Conservation (phyloP, 2,888 invertebrate species). For the Andrena hattorfiana region DNA sequence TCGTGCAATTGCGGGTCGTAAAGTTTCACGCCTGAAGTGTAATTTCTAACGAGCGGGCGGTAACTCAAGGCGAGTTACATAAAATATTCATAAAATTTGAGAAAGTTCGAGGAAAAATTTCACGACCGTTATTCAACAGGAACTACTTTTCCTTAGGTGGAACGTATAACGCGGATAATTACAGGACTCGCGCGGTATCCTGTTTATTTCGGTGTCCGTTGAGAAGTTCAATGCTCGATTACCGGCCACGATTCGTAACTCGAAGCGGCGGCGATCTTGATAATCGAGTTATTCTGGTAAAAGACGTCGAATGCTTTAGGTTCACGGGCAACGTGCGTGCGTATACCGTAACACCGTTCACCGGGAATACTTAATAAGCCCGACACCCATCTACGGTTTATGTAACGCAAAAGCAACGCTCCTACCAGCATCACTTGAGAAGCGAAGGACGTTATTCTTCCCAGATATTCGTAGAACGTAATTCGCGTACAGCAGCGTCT, state of each 20-base stretch:
- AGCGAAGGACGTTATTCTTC: slow-evolving; percentile 58
- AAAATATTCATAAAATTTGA: slow-evolving; percentile 40
- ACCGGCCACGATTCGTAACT: slow-evolving; percentile 23
- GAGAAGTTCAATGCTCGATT: slow-evolving; percentile 55
- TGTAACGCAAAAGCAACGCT: slow-evolving; percentile 61
- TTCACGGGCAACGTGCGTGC: slow-evolving; percentile 64
- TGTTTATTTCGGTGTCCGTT: not conserved
- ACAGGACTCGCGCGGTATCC: not conserved
- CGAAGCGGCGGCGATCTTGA: slow-evolving; percentile 22
- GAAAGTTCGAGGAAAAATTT: slow-evolving; percentile 35
- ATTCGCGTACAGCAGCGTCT: not conserved
- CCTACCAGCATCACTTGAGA: slow-evolving; percentile 31
- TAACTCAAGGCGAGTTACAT: slow-evolving; percentile 15
- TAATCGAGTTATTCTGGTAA: slow-evolving; percentile 58
- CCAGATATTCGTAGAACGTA: slow-evolving; percentile 37
- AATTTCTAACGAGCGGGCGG: not conserved
- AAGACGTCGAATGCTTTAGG: slow-evolving; percentile 59
- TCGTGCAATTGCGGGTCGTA: not conserved
- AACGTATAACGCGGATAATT: slow-evolving; percentile 26
- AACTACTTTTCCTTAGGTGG: slow-evolving; percentile 19
- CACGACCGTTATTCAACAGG: slow-evolving; percentile 36
- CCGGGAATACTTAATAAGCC: slow-evolving; percentile 62
- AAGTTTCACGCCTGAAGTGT: not conserved
- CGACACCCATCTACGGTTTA: slow-evolving; percentile 63
- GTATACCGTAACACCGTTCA: slow-evolving; percentile 60